Conservation (phyloP, 2,888 invertebrate genomes). For the Caradrina clavipalpis region DNA sequence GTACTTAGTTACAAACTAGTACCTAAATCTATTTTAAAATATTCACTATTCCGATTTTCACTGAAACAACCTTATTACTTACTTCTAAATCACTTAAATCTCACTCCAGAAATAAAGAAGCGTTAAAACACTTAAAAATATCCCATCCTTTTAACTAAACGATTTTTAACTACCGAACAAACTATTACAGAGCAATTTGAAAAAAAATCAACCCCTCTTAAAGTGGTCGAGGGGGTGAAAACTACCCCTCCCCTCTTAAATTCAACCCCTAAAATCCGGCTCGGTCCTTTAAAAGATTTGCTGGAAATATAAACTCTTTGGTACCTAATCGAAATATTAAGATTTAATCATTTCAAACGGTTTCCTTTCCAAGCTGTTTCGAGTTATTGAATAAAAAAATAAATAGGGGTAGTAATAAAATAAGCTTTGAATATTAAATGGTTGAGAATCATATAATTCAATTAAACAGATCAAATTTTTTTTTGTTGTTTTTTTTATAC, state of each 20-base stretch:
- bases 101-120: neutral
- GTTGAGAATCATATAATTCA: neutral
- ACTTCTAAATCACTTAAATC: neutral
- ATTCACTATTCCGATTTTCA: no score
- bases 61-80: neutral
- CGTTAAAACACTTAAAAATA: constrained; percentile 10
- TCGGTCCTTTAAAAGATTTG: constrained; percentile 19
- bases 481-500: no score
- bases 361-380: neutral
- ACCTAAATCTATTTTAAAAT: no score
- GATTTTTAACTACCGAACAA: constrained; percentile 37
- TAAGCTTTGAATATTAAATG: neutral
- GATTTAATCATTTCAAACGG: constrained; percentile 19
- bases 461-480: no score
- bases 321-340: constrained; percentile 31
- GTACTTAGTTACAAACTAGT: no score
- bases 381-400: constrained; percentile 5
- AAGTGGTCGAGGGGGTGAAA: constrained; percentile 7
- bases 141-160: constrained; percentile 6
- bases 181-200: constrained; percentile 32
- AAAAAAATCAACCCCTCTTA: constrained; percentile 28
- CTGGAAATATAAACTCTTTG: constrained; percentile 19
- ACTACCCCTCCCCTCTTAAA: neutral
- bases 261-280: constrained; percentile 33
- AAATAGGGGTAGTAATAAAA: neutral